Evolutionary conservation across 2,113 vertebrate genomes (phyloP).

Genomic region (Vombatus ursinus): DNA sequence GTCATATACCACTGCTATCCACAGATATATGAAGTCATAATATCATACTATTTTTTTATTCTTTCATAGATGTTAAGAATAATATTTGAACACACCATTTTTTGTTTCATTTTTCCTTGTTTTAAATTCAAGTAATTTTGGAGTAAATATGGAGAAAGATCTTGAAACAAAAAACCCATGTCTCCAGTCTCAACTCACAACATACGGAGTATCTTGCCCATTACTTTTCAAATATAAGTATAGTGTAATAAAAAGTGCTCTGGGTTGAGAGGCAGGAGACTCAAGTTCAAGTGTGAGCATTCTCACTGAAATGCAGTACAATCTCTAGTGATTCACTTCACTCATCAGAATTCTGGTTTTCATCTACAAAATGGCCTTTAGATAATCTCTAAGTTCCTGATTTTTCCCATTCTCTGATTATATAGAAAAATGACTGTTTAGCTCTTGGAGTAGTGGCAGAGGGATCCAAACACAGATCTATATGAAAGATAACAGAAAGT

Average conservation of each 20-base stretch:
- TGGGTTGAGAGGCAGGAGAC: not conserved
- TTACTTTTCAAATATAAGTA: slow-evolving; percentile 15
- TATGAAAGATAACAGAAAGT: not conserved
- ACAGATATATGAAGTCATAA: slow-evolving; percentile 1
- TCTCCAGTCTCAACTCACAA: not conserved
- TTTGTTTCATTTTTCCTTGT: not conserved
- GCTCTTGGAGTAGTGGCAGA: not conserved
- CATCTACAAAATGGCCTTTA: not conserved
- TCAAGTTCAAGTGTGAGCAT: not conserved
- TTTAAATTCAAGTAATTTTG: slow-evolving; percentile 6
- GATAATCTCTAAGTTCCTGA: not conserved
- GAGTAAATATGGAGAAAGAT: slow-evolving; percentile 14
- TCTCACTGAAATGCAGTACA: not conserved
- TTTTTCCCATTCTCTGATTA: not conserved
- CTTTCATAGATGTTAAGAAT: slow-evolving; percentile 1
- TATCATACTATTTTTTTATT: not conserved
- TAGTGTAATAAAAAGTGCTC: not conserved
- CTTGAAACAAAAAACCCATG: not conserved
- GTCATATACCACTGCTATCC: not conserved
- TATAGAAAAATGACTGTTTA: not conserved
- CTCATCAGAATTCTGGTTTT: not conserved
- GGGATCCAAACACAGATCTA: not conserved
- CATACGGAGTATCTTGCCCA: not conserved
- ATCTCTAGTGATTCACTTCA: not conserved
- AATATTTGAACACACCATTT: slow-evolving; percentile 16